Evolutionary conservation across 2,113 vertebrate species (phyloP), one percentile per base, ranked within the genome.

Genomic region (Coturnix japonica): DNA sequence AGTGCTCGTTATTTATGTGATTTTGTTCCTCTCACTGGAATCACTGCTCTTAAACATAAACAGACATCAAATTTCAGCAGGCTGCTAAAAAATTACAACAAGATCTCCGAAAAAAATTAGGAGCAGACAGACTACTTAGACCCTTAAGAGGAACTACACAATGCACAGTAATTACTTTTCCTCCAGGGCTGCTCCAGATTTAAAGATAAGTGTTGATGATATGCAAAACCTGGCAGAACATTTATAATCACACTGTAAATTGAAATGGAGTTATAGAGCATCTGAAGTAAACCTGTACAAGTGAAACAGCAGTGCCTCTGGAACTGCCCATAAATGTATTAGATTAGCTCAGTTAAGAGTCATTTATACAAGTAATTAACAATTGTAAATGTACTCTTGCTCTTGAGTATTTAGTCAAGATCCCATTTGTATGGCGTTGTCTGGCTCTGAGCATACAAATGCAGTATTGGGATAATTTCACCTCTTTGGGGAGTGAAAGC

Each of bases 201-300:
- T 70, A 43, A 73, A 65, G 67, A 2, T 37, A 71, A 90, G 12
- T 8, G n/a, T 21, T 51, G 69, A 28, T 23, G 16, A 80, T 3
- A 71, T 1, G 43, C 73, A 93, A 90, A 93, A 81, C 43, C 73
- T 84, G 77, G 77, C 57, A 89, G 57, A 91, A 84, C 35, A 81
- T 53, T 81, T n/a, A 46, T 51, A 64, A 81, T 81, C 31, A 76
- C n/a, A 20, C 83, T 79, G 74, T 66, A 92, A 78, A 79, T 13
- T 28, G 33, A 64, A 75, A 61, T 2, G 23, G 37, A 74, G 26
- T 33, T 57, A 78, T 30, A 78, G 51, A 70, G 71, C 63, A 79
- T 6, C 57, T 56, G 20, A 83, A 67, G 33, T 9, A 90, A 86
- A 92, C 13, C 57, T 35, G 47, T 7, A 51, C 2, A 31, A 78